phyloP scores from a whole-genome alignment of 1,140 invertebrate species.

The Drosophila persimilis region DNA sequence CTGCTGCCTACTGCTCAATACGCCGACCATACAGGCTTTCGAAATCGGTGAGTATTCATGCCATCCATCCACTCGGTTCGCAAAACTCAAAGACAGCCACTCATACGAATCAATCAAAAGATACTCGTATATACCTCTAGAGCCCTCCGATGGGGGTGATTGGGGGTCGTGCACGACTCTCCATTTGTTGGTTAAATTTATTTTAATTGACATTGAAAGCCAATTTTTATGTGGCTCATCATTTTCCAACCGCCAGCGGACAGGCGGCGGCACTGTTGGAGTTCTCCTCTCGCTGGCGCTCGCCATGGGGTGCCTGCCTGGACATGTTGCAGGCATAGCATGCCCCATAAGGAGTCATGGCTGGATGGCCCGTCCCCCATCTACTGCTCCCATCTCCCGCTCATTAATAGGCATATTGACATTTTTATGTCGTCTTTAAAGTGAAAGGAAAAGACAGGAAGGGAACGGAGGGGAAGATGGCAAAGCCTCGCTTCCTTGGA shows the following conservation, averaged over 20 bases:
- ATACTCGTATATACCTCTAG: neutral
- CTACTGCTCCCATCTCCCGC: slow-evolving; percentile 21
- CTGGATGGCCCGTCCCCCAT: neutral
- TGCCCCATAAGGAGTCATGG: slow-evolving; percentile 11
- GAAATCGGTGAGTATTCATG: slow-evolving; percentile 74
- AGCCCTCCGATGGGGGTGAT: no score
- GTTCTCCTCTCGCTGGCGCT: slow-evolving; percentile 9
- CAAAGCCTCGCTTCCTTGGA: neutral
- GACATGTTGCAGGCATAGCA: slow-evolving; percentile 17
- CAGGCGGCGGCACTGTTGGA: slow-evolving; percentile 58
- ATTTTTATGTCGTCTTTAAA: slow-evolving; percentile 68
- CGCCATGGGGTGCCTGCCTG: slow-evolving; percentile 37
- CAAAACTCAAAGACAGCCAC: no score
- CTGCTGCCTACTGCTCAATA: slow-evolving; percentile 64
- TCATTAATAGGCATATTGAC: slow-evolving; percentile 75
- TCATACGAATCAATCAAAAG: slow-evolving; percentile 43
- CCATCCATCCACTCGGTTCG: slow-evolving; percentile 17
- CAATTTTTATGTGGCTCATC: slow-evolving; percentile 64
- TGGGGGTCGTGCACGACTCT: neutral
- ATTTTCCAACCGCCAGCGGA: slow-evolving; percentile 44
- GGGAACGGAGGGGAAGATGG: no score
- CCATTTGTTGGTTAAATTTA: slow-evolving; percentile 37
- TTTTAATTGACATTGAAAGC: slow-evolving; percentile 77
- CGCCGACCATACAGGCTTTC: slow-evolving; percentile 62
- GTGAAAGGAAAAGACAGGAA: slow-evolving; percentile 16